Base-by-base conservation (phyloP, 2,797 vertebrate genomes). In the Anableps anableps region DNA sequence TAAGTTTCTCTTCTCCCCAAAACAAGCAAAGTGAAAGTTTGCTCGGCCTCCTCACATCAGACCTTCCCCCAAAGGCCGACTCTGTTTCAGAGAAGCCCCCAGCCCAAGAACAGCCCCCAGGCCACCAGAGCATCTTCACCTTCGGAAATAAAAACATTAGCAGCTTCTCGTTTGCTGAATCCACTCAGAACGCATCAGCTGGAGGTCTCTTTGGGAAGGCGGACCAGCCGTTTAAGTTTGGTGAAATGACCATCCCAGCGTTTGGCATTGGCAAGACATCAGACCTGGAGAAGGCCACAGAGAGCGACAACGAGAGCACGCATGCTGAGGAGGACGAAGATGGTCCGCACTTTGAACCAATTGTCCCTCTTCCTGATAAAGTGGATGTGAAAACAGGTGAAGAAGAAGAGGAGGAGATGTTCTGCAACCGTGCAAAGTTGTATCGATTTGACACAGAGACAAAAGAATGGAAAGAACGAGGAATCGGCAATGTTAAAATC, bases 381-480 rank as follows among this genome's bases (percentile, higher is more conserved):
- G 96, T 99, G 75, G 98, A 99, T 92, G 97, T 99, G 10, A 99
- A 98, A 95, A 99, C 98, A 0, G 99, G 98, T 16, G 99, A 99
- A 72, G 99, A 99, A 93, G 98, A 99, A 75, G 98, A 99, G 84
- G 98, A 99, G 87, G 97, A 99, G 87, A 96, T 99, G 88, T 99
- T 98, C 86, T 99, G 97, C 88, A 98, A 98, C 85, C 96, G 99
- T 85, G 98, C 97, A 77, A 99, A 99, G 82, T 95, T 99, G 8
- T 99, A 96, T 48, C 95, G 98, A 73, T 99, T 99, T 93, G 98
- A 99, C 89, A 88, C 94, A 0, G 97, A 99, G 79, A 94, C 96
- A 58, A 99, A 97, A 93, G 98, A 99, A 87, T 99, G 99, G 99
- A 99, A 99, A 88, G 99, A 99, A 90, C 94, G 98, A 23, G 98